Evolutionary conservation across 2,113 vertebrate species (phyloP).

Genomic region (Phodopus roborovskii): DNA sequence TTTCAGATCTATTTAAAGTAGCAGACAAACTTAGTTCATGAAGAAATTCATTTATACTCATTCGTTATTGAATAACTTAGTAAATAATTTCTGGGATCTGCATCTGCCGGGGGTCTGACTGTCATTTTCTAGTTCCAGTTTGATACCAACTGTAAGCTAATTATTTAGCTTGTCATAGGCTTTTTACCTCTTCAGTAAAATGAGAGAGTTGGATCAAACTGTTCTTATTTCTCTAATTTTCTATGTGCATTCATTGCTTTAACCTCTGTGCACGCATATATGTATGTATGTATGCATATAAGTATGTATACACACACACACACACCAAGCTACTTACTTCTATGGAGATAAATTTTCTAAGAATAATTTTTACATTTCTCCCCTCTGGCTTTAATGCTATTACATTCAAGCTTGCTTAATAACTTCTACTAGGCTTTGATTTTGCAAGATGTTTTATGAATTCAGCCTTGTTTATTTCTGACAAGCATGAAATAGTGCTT

Average conservation of each 20-base stretch:
- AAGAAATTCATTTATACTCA: conserved; percentile 4
- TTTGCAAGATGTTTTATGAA: conserved; percentile 65
- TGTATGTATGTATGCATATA: too few species aligned
- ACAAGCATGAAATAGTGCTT: conserved; percentile 63
- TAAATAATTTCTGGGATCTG: not conserved
- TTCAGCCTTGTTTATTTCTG: conserved; percentile 61
- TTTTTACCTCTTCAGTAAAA: conserved; percentile 43
- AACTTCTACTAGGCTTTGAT: conserved; percentile 56
- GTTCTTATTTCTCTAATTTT: conserved; percentile 56
- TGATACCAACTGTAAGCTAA: conserved; percentile 19
- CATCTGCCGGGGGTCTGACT: not conserved
- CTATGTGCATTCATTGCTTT: not conserved
- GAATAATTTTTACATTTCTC: conserved; percentile 55
- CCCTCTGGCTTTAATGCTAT: conserved; percentile 37
- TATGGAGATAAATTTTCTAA: conserved; percentile 56
- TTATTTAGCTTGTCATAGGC: conserved; percentile 1
- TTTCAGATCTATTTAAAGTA: conserved; percentile 26
- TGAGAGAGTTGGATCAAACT: not conserved
- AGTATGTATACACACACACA: too few species aligned
- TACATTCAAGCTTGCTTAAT: conserved; percentile 54
- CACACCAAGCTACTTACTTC: conserved; percentile 52
- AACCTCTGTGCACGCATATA: conserved; percentile 60
- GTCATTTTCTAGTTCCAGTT: not conserved
- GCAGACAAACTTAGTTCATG: conserved; percentile 14
- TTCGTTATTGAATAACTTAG: not conserved